Evolutionary conservation across 2,113 vertebrate species (phyloP), one percentile per base, ranked within the genome.

Genomic region (Erythrocebus patas): DNA sequence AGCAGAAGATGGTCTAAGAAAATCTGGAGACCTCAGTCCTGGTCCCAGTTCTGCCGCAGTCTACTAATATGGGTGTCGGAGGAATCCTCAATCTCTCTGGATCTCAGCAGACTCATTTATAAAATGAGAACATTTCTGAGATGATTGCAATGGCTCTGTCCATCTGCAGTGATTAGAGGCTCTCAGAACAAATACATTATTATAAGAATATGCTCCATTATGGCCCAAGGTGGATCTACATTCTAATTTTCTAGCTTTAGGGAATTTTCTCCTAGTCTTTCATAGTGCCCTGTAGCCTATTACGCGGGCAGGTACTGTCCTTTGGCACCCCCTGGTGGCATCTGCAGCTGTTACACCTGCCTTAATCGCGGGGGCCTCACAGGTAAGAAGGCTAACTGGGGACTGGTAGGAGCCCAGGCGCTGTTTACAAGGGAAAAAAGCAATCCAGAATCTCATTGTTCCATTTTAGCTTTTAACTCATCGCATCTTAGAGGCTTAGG

Each of bases 321-420:
- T 98, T 92, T 98, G 95, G 97, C 97, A 87, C 97, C 97, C 97
- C 97, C 98, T 98, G 96, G 94, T 98, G 98, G 97, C 95, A 22
- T 0, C 12, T 82, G 57, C 5, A 52, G 64, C 92, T 75, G 59
- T 89, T 95, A 85, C 94, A 90, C 1, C 13, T 25, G 2, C 48
- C 50, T 82, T 90, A 55, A 32, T 82, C 38, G 4, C 13, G 16
- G 11, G 68, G 55, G 3, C n/a, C 45, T 91, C 25, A 52, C 73
- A 50, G 61, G 6, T 14, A n/a, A 27, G 7, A 89, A 27, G 1
- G 68, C 8, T 52, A 12, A 43, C 12, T 20, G 55, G 32, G 38
- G 22, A 50, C 45, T 16, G 12, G 3, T 11, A 1, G 6, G n/a
- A 35, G 5, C 2, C 13, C 70, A 10, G 38, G 35, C 9, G 68